A percentile compares a stretch with the other conserved stretches of the same genome.
Evolutionary conservation across 92 coral and sea anemone genomes (phyloP).

Genomic region (Porites divaricata): DNA sequence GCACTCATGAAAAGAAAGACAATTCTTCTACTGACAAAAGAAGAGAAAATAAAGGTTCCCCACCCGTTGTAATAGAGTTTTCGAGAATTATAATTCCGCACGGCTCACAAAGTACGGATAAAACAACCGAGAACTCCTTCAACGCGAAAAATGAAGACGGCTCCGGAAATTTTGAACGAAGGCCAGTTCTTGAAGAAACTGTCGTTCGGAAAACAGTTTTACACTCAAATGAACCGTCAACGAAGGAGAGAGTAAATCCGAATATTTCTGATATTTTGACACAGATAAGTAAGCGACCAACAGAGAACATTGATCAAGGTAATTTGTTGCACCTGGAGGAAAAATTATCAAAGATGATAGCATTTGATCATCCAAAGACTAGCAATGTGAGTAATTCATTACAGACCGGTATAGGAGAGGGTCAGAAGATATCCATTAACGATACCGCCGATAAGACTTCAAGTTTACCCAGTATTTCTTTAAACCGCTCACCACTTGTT

Average conservation of each 20-base stretch:
- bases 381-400: neutral
- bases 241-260: neutral
- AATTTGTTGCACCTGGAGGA: constrained; percentile 23
- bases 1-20: neutral
- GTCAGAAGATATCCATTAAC: neutral
- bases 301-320: neutral
- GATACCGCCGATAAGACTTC: neutral
- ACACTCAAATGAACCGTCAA: neutral
- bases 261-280: constrained; percentile 5
- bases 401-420: neutral
- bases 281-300: constrained; percentile 3
- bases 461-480: neutral
- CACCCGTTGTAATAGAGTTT: constrained; percentile 66
- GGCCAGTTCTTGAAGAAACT: neutral
- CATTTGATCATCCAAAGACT: constrained; percentile 4
- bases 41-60: constrained; percentile 37
- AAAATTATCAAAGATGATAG: constrained; percentile 22
- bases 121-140: neutral
- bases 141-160: constrained; percentile 21
- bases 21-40: constrained; percentile 38
- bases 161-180: neutral
- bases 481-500: neutral
- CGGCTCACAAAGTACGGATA: neutral
- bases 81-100: constrained; percentile 42
- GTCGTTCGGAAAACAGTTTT: neutral